Percentiles rank a stretch among this genome's conserved stretches.
Conservation (phyloP, 2,113 vertebrate genomes). For the Pseudopipra pipra region DNA sequence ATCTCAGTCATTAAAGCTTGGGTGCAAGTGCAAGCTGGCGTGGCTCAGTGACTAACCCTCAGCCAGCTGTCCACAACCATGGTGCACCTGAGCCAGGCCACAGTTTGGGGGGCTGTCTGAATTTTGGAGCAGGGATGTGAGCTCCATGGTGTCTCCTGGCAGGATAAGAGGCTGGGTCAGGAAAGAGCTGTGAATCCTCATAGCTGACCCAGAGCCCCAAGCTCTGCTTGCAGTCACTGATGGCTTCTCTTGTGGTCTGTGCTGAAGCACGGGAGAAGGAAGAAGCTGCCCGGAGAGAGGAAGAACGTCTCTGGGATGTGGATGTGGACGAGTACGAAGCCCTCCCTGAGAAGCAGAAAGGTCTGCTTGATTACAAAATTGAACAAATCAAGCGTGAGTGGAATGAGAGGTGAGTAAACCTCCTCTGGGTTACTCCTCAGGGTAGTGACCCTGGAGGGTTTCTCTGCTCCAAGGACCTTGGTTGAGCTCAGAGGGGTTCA, state of each 20-base stretch:
- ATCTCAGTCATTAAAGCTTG: background rate
- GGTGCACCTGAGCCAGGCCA: background rate
- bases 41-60: background rate
- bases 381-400: conserved; percentile 48
- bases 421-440: background rate
- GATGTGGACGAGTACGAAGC: conserved; percentile 68
- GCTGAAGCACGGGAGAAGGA: too few species aligned
- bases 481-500: background rate
- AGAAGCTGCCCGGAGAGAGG: too few species aligned
- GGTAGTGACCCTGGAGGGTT: background rate
- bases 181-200: too few species aligned
- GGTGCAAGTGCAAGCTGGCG: background rate
- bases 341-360: conserved; percentile 76
- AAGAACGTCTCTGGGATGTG: too few species aligned
- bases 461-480: background rate
- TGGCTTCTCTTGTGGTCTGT: too few species aligned
- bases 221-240: too few species aligned
- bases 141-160: too few species aligned
- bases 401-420: conserved; percentile 73
- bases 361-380: conserved; percentile 36
- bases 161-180: too few species aligned
- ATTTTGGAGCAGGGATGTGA: background rate
- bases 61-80: fast-evolving
- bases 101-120: background rate
- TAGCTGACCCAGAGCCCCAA: too few species aligned